Conservation (phyloP, 1,140 invertebrate genomes). For the Drosophila virilis region DNA sequence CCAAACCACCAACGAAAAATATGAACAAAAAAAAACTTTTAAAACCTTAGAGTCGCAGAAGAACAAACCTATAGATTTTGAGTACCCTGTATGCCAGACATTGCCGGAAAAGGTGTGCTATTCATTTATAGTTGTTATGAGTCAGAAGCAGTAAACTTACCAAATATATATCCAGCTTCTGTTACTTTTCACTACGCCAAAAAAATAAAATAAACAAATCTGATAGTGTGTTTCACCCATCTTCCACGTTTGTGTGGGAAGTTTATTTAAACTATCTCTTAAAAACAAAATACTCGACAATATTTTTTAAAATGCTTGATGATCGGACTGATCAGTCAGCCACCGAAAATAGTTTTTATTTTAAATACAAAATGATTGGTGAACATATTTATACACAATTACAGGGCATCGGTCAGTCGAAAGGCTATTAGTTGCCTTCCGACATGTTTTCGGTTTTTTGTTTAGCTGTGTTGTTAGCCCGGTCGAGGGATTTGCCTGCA, state of each 20-base stretch:
- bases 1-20: conserved; percentile 34
- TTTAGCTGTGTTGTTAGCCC: conserved; percentile 57
- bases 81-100: background rate
- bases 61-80: conserved; percentile 8
- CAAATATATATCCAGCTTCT: too few relatives aligned
- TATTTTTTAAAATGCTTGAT: too few relatives aligned
- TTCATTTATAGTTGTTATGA: background rate
- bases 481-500: conserved; percentile 77
- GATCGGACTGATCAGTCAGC: too few relatives aligned
- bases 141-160: background rate
- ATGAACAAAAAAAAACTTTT: conserved; percentile 23
- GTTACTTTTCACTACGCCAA: too few relatives aligned
- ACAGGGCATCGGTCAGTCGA: conserved; percentile 1
- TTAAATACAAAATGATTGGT: too few relatives aligned
- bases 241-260: too few relatives aligned
- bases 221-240: too few relatives aligned
- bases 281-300: too few relatives aligned
- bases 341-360: too few relatives aligned
- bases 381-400: background rate
- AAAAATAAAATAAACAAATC: too few relatives aligned
- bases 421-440: background rate
- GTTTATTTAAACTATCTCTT: too few relatives aligned
- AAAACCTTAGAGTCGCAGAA: conserved; percentile 15
- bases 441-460: conserved; percentile 56
- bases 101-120: background rate